Evolutionary conservation across 1,140 invertebrate genomes (phyloP).

Genomic region (Atopsyche davidsoni): DNA sequence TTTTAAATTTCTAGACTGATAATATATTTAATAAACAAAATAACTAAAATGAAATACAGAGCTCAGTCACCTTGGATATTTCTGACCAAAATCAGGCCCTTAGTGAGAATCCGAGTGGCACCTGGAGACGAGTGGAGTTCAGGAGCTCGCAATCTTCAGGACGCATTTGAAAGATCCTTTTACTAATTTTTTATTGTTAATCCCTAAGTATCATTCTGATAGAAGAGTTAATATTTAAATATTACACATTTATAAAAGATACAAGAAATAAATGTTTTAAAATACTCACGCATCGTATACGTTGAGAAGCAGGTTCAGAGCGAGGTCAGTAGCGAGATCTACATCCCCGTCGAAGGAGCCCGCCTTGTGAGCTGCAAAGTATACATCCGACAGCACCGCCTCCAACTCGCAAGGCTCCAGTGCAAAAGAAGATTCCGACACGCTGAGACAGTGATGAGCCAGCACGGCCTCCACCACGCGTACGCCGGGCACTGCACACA

Average conservation of each 20-base stretch:
- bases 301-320: slow-evolving; percentile 57
- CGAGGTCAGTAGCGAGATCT: slow-evolving; percentile 51
- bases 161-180: no score
- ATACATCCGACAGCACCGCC: slow-evolving; percentile 57
- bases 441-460: slow-evolving; percentile 54
- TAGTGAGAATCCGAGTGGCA: no score
- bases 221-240: not conserved
- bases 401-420: slow-evolving; percentile 55
- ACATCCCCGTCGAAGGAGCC: slow-evolving; percentile 49
- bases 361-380: slow-evolving; percentile 56
- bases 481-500: slow-evolving; percentile 56
- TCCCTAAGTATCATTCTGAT: no score
- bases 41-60: no score
- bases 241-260: not conserved
- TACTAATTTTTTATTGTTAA: no score
- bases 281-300: slow-evolving; percentile 53
- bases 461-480: slow-evolving; percentile 53
- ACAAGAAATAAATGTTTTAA: not conserved
- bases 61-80: no score
- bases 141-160: no score
- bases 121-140: no score
- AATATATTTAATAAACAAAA: no score
- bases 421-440: slow-evolving; percentile 52
- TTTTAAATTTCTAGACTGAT: no score
- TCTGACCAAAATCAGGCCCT: no score